Conservation (phyloP, 2,113 vertebrate genomes). For the Falco punctatus region DNA sequence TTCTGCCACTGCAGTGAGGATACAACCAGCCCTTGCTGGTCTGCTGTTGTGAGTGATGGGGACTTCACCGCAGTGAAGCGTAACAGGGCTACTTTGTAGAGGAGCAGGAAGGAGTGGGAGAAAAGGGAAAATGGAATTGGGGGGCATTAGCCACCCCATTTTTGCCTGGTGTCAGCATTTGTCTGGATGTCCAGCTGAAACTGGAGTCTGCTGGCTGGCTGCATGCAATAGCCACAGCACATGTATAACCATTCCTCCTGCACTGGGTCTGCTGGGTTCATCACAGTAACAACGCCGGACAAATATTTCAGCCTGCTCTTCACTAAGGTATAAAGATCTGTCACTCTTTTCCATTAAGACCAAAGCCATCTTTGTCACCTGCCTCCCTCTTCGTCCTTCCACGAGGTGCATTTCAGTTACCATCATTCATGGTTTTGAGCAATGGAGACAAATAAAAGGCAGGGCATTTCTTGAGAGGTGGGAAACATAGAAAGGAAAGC, state of each 20-base stretch:
- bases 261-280: background rate
- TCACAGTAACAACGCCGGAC: background rate
- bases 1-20: background rate
- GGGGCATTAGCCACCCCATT: background rate
- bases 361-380: background rate
- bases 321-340: fast-evolving
- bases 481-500: background rate
- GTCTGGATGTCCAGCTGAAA: background rate
- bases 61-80: fast-evolving
- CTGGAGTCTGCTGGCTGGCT: background rate
- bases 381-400: background rate
- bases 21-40: background rate
- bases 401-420: background rate
- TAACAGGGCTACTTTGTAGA: background rate
- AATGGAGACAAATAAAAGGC: background rate
- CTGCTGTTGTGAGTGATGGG: background rate
- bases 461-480: background rate
- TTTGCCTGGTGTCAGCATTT: background rate
- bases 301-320: background rate
- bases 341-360: background rate
- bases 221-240: background rate
- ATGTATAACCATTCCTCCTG: background rate
- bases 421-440: background rate
- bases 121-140: background rate
- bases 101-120: background rate